Evolutionary conservation across 2,888 invertebrate genomes (phyloP).

Genomic region (Ptilodon capucinus): DNA sequence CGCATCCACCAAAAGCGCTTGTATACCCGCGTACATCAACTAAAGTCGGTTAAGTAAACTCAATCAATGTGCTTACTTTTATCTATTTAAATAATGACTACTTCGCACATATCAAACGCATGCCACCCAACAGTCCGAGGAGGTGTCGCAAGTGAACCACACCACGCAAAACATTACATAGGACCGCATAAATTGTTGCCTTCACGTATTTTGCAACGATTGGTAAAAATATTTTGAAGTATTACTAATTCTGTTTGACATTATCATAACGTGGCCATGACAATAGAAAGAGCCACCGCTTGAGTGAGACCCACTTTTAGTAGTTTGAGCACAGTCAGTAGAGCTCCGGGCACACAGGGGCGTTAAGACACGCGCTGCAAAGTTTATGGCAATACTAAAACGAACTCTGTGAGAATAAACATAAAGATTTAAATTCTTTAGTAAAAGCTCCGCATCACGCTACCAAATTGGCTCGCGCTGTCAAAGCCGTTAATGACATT

Average conservation of each 20-base stretch:
- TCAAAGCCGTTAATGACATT: no score
- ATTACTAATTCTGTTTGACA: constrained; percentile 36
- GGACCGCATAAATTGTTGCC: constrained; percentile 29
- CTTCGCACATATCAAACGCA: constrained; percentile 35
- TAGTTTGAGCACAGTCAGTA: no score
- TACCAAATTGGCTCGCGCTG: no score
- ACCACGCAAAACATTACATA: constrained; percentile 28
- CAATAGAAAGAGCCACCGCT: constrained; percentile 29
- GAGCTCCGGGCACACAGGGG: no score
- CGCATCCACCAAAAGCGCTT: neutral
- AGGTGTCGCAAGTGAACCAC: constrained; percentile 27
- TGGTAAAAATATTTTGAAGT: constrained; percentile 33
- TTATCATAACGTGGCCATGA: constrained; percentile 35
- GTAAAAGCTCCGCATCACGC: no score
- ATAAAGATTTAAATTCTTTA: no score
- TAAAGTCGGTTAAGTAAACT: constrained; percentile 1
- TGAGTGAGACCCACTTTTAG: constrained; percentile 20
- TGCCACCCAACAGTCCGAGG: constrained; percentile 23
- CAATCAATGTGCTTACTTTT: constrained; percentile 9
- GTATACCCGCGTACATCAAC: neutral
- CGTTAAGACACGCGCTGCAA: no score
- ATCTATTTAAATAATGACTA: constrained; percentile 28
- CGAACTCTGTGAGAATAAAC: no score
- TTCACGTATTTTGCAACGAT: constrained; percentile 31
- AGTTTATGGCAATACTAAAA: no score